phyloP scores from a whole-genome alignment of 1,140 invertebrate genomes.

The Daktulosphaira vitifoliae region DNA sequence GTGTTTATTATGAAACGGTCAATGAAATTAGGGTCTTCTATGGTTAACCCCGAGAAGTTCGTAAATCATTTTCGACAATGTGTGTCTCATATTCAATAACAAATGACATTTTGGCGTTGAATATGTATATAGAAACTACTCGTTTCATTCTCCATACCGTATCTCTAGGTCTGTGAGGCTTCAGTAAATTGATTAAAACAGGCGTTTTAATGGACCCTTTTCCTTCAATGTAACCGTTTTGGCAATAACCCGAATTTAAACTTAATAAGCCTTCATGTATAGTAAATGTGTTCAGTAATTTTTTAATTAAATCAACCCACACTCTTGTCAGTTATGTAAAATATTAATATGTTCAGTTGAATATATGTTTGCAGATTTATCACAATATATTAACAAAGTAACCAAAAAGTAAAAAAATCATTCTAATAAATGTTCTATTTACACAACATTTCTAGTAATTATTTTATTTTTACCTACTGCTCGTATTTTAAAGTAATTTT shows the following conservation, averaged over 20 bases:
- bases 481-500: no score
- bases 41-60: no score
- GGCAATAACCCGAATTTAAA: slow-evolving; percentile 5
- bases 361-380: background rate
- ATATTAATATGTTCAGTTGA: background rate
- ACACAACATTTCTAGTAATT: no score
- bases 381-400: no score
- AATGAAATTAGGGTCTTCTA: no score
- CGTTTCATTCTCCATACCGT: no score
- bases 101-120: background rate
- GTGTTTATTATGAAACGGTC: no score
- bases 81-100: background rate
- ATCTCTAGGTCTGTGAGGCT: background rate
- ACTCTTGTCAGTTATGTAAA: background rate
- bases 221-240: background rate
- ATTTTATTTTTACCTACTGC: no score
- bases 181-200: slow-evolving; percentile 7
- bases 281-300: background rate
- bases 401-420: no score
- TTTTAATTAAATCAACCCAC: background rate
- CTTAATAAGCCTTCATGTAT: background rate
- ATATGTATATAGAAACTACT: background rate
- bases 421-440: no score
- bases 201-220: background rate
- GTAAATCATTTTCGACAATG: no score